These are phyloP conservation scores for Drosophila biarmipes DNA, from an alignment of 1,140 invertebrate genomes.

Conservation along the genomic window DNA sequence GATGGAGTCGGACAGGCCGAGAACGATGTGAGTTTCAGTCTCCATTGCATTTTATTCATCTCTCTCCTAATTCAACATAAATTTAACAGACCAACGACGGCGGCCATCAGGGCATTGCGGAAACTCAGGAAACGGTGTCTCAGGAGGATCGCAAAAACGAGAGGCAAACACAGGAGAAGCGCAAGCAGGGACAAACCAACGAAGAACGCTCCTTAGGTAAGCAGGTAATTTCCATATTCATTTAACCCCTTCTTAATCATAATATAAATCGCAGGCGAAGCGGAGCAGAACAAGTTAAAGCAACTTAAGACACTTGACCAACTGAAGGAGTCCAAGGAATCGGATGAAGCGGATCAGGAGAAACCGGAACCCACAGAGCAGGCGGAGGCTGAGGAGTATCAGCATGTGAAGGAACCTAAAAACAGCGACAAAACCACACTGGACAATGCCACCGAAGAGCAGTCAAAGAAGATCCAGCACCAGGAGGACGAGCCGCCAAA, in stretches of 20 bases:
- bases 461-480: slow-evolving; percentile 90
- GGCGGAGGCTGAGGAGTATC: slow-evolving; percentile 87
- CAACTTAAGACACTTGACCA: slow-evolving; percentile 87
- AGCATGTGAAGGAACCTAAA: slow-evolving; percentile 93
- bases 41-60: background rate
- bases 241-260: background rate
- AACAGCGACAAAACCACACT: slow-evolving; percentile 87
- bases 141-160: slow-evolving; percentile 83
- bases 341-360: slow-evolving; percentile 85
- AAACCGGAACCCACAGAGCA: slow-evolving; percentile 73
- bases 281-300: slow-evolving; percentile 85
- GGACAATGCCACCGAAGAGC: slow-evolving; percentile 92
- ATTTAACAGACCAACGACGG: slow-evolving; percentile 81
- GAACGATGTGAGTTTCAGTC: slow-evolving; percentile 85
- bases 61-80: background rate
- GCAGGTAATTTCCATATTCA: background rate
- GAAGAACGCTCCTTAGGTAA: slow-evolving; percentile 87
- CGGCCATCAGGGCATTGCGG: slow-evolving; percentile 87
- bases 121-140: slow-evolving; percentile 84
- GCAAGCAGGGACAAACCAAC: slow-evolving; percentile 85
- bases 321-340: slow-evolving; percentile 84
- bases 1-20: slow-evolving; percentile 87
- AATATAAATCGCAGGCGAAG: slow-evolving; percentile 74
- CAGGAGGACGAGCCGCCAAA: slow-evolving; percentile 86
- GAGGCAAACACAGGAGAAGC: slow-evolving; percentile 71